Evolutionary conservation across 2,797 vertebrate genomes (phyloP), one percentile per base, ranked within the genome.

Genomic region (Poeciliopsis turneri): DNA sequence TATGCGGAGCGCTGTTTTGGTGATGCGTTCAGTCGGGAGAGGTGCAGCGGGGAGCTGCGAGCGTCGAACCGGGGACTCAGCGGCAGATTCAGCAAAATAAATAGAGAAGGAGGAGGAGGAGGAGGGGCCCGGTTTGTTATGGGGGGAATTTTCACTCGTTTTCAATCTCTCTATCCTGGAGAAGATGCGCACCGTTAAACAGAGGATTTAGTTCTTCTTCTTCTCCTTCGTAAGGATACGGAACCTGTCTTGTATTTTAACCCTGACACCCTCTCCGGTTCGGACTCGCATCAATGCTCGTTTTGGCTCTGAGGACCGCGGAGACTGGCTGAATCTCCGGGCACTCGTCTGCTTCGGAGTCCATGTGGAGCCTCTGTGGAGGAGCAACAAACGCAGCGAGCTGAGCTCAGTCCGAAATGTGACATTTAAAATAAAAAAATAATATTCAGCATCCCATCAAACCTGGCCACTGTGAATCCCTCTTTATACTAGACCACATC

Each of bases 401-500:
- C 57, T 72, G 64, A 78, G 79, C 86, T 78, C 71, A 49, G 66
- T 89, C 86, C 92, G 94, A 95, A 90, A 96, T 96, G 95, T 95
- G 94, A 95, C 91, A 90, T 92, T 93, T 88, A 72, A n/a, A 18
- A 39, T 7, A 7, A 41, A 41, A 41, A 3, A 51, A 51, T 39
- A 10, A 6, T 11, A 66, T 49, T 75, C 45, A 1, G 66, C 73
- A 81, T 77, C 75, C 66, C n/a, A 74, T 79, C 80, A 68, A 69
- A 84, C 85, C 87, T 78, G 78, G 84, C 87, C 80, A 69, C 80
- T 74, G 86, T 86, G 88, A 89, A 59, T 78, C 83, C 78, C 74
- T 80, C 79, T 79, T 82, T 87, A 47, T 64, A 77, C 86, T 83
- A 77, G 13, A 84, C 57, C 74, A 85, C 88, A 89, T 88, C 82